Evolutionary conservation across 2,113 vertebrate genomes (phyloP), one percentile per base, ranked within the genome.

Genomic region (Platichthys flesus): DNA sequence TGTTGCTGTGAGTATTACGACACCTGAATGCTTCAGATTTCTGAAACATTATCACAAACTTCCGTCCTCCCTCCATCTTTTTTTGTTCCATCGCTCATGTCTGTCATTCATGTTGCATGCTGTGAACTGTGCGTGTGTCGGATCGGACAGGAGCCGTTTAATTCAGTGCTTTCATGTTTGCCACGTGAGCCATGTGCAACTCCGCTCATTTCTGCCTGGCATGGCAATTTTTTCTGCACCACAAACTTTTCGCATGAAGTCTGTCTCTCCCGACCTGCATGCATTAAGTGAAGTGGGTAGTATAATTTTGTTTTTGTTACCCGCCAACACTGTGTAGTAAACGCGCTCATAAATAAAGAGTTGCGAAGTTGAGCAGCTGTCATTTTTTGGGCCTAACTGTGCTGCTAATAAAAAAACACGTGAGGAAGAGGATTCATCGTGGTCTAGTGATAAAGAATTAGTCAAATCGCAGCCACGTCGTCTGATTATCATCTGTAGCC

Each of bases 191-290:
- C 40, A 68, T 85, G 76, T 78, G 56, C 31, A 16, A 59, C 64
- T 42, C 8, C 4, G 37, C 20, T 61, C 15, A 2, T 51, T 55
- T 85, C 70, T 79, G 87, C 84, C 77, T 82, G 78, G 69, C 67
- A 63, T 81, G 54, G 70, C 79, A 86, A 81, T 86, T 14, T 54
- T 69, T 85, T 88, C 74, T 81, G 85, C 81, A 58, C 55, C 76
- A 85, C 67, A 74, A 74, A 80, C 71, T 52, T 71, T 85, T 79
- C 9, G 4, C 66, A 65, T 72, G 1, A 75, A 67, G 51, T 2
- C 54, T 68, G 2, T 59, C 45, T 80, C 61, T 26, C 52, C 28
- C 0, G 20, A n/a, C 5, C 5, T 21, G 51, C 5, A 54, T 24
- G 71, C 74, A 31, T 58, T 58, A 52, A 76, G 28, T 37, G 52